Base-by-base conservation (phyloP, 2,797 vertebrate species). In the Poecilia wingei region DNA sequence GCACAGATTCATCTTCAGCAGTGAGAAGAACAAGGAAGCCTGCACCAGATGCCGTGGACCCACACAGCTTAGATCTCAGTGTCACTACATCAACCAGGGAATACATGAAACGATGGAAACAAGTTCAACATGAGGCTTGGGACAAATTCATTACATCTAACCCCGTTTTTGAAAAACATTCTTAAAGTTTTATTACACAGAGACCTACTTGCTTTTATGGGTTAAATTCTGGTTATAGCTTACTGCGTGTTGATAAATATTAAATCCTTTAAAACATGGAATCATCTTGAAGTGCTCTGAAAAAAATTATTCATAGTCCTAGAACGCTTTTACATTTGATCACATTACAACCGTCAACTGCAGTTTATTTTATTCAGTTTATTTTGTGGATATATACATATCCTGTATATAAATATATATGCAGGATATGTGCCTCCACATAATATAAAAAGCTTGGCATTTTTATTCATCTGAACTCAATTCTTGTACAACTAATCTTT, bases 21-120 rank as follows among this genome's bases (percentile, higher is more conserved):
- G 64, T 66, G 20, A 71, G 75, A 64, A 57, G 59, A 81, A 55
- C 39, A 66, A 73, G 57, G 31, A 66, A 41, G 41, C 55, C 43
- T 76, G 45, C 68, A 75, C 55, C 78, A 80, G 79, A 81, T 81
- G 79, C 36, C 25, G 12, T 53, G 22, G 69, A 51, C 18, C 46
- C 31, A 45, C 28, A 57, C 43, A 75, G 39, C 72, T 61, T 20
- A 72, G 79, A 71, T 76, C 55, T 31, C 55, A 25, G 49, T 76
- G 46, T 33, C 57, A 33, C 68, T 55, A 47, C 28, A 25, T 69
- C 61, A 57, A 9, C 43, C 47, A 39, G 49, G 49, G 72, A 79
- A 69, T 36, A 47, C 66, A 70, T 36, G 31, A 53, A 69, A 46
- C 25, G 49, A 72, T 31, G n/a, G 61, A 74, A 75, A 39, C 61